phyloP scores from a whole-genome alignment of 35 echinoderm and acorn worm genomes.

The Strongylocentrotus purpuratus region DNA sequence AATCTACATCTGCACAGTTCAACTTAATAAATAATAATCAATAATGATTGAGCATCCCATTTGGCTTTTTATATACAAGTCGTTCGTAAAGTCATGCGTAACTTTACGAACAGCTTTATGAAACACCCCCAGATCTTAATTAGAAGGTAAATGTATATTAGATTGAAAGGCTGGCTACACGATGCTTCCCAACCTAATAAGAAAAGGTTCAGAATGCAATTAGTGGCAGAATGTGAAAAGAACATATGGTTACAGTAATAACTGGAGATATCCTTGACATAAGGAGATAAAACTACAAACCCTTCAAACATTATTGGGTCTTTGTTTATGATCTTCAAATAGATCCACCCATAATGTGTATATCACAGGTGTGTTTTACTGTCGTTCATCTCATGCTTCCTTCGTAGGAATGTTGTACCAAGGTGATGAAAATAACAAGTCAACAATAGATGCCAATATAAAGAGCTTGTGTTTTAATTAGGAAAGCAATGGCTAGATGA shows the following conservation, averaged over 20 bases:
- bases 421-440: neutral
- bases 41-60: too few species aligned
- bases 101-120: too few species aligned
- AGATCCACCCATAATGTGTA: neutral
- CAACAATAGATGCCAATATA: neutral
- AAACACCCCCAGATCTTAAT: too few species aligned
- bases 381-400: neutral
- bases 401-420: neutral
- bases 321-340: neutral
- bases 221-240: neutral
- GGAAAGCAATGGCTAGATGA: neutral
- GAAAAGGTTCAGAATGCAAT: neutral
- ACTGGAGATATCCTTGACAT: neutral
- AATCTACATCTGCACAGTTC: too few species aligned
- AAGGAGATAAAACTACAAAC: neutral
- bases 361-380: neutral
- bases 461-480: neutral
- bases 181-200: neutral
- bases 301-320: neutral
- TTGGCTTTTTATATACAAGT: too few species aligned
- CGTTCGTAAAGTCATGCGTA: too few species aligned
- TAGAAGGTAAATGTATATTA: too few species aligned
- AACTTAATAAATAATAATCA: too few species aligned
- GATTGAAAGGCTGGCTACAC: too few species aligned
- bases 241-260: neutral